Evolutionary conservation across 2,113 vertebrate genomes (phyloP).

Genomic region (Bambusicola thoracicus): DNA sequence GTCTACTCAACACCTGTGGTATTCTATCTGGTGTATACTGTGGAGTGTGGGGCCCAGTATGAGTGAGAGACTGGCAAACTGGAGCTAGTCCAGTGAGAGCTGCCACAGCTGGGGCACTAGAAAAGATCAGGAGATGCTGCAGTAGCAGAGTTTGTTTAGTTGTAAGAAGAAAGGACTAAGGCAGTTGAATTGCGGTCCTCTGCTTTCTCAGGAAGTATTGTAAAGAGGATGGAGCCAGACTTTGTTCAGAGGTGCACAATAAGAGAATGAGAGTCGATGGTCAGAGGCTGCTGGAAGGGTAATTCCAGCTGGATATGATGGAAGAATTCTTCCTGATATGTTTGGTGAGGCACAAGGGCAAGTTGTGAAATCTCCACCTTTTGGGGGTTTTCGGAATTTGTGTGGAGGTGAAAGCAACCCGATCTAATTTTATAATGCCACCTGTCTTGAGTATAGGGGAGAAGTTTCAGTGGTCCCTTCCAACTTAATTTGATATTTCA

Average conservation of each 20-base stretch:
- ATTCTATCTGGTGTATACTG: background rate
- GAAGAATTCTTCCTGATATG: background rate
- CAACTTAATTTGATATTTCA: background rate
- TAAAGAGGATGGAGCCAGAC: background rate
- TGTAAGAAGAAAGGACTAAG: background rate
- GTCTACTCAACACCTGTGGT: rapidly evolving
- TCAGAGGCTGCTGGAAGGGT: background rate
- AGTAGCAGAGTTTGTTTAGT: rapidly evolving
- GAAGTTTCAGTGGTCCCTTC: background rate
- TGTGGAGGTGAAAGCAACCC: background rate
- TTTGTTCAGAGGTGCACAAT: background rate
- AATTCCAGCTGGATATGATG: background rate
- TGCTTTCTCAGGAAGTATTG: rapidly evolving
- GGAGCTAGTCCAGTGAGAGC: background rate
- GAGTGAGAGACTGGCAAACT: background rate
- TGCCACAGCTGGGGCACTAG: rapidly evolving
- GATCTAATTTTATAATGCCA: background rate
- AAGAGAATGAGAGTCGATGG: background rate
- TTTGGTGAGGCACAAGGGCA: background rate
- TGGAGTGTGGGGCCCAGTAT: background rate
- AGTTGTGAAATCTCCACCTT: background rate
- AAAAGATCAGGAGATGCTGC: background rate
- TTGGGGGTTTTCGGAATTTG: background rate
- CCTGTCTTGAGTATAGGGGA: background rate
- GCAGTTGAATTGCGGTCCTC: background rate